Base-by-base conservation (phyloP, 2,797 vertebrate genomes). In the Sitta carolinensis region DNA sequence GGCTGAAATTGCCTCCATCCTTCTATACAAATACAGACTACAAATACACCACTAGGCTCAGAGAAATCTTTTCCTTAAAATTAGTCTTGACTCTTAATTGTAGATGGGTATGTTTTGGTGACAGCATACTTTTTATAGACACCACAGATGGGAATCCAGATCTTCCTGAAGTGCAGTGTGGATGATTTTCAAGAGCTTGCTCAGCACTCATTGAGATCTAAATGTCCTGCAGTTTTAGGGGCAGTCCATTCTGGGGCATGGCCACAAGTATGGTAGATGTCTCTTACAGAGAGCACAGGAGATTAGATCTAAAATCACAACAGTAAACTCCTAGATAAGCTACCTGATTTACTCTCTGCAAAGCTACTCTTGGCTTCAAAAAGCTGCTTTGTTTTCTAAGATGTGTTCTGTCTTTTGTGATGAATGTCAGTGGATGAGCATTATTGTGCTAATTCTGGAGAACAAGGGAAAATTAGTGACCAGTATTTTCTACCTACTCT, bases 401-500 rank as follows among this genome's bases (percentile, higher is more conserved):
- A 93, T 78, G 50, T 7, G 19, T 30, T 68, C 25, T 61, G 72
- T 84, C 92, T 84, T 97, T 90, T 89, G 75, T 3, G 3, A 81
- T 82, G 69, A 89, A 62, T 7, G 8, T 34, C 62, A 88, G 73
- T 34, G 70, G 54, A 87, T 23, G 42, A 95, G 43, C 57, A 83
- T 95, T 92, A 58, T 36, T 88, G 83, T 88, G 15, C 55, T 76
- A 81, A 93, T 85, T 20, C 36, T 81, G 47, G 23, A 79, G 54
- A 76, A 62, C 27, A 70, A 64, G 45, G 64, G 25, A 75, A 97
- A 97, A 90, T 72, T 72, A 89, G 9, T 23, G 38, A 67, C n/a
- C 77, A 83, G 89, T 73, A 36, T 94, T 82, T 95, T 82, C 86
- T 97, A 73, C 47, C 72, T 64, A 68, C 47, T 96, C 58, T 84